phyloP scores from a whole-genome alignment of 2,113 vertebrate genomes.

The Halichoeres trimaculatus region DNA sequence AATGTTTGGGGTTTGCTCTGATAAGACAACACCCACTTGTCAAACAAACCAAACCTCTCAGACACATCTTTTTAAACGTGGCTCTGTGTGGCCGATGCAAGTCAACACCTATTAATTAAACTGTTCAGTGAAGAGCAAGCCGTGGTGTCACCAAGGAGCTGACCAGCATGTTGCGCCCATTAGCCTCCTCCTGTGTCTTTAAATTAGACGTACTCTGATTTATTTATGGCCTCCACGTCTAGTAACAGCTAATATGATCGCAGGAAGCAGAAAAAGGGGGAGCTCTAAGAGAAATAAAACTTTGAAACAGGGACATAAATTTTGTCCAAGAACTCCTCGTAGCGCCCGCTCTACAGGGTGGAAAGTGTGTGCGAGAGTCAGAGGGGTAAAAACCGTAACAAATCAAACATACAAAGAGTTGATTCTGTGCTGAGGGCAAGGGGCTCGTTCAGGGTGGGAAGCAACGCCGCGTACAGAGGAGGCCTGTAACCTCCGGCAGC shows the following conservation, averaged over 20 bases:
- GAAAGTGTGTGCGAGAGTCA: constrained; percentile 54
- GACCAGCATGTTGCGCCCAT: constrained; percentile 48
- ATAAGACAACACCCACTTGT: constrained; percentile 49
- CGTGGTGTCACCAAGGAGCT: constrained; percentile 50
- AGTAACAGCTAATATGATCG: constrained; percentile 44
- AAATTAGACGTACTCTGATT: constrained; percentile 67
- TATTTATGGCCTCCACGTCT: constrained; percentile 70
- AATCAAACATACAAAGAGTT: constrained; percentile 78
- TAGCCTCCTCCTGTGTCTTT: constrained; percentile 37
- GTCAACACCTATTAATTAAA: constrained; percentile 78
- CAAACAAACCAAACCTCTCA: constrained; percentile 49
- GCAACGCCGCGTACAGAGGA: constrained; percentile 37
- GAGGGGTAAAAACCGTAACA: constrained; percentile 73
- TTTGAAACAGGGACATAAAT: constrained; percentile 36
- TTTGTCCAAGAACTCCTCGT: constrained; percentile 27
- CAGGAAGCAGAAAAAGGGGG: constrained; percentile 24
- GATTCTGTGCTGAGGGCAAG: constrained; percentile 73
- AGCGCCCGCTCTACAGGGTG: not conserved
- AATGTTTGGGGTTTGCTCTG: not conserved
- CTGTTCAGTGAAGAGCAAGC: constrained; percentile 27
- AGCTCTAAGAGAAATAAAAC: constrained; percentile 34
- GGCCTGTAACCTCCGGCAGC: constrained; percentile 57
- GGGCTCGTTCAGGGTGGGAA: constrained; percentile 57
- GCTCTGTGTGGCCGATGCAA: constrained; percentile 68
- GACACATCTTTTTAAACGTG: constrained; percentile 47